Evolutionary conservation across 2,113 vertebrate species (phyloP).

Genomic region (Alligator sinensis): DNA sequence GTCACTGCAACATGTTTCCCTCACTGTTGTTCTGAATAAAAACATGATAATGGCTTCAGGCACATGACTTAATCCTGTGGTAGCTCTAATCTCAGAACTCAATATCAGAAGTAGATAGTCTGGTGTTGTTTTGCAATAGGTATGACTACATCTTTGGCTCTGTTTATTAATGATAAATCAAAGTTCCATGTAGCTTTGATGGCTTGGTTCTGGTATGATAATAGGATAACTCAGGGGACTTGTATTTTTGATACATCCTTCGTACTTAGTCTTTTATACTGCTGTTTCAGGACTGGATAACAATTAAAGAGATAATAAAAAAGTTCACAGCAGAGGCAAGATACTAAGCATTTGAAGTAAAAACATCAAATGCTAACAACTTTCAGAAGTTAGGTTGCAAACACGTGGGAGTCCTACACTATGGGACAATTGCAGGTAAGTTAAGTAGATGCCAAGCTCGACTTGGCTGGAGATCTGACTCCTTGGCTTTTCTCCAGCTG

Average conservation of each 20-base stretch:
- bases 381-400: neutral
- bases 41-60: neutral
- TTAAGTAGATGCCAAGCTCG: too few relatives aligned
- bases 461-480: too few relatives aligned
- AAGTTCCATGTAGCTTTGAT: neutral
- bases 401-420: neutral
- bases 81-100: neutral
- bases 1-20: rapidly evolving
- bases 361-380: neutral
- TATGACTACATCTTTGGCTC: neutral
- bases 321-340: neutral
- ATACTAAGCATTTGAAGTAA: neutral
- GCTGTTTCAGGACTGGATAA: neutral
- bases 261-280: neutral
- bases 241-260: neutral
- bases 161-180: neutral
- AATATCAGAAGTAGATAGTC: neutral
- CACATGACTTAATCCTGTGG: neutral
- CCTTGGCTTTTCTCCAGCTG: too few relatives aligned
- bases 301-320: neutral
- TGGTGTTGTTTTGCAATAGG: neutral
- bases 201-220: neutral
- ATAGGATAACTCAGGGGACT: neutral
- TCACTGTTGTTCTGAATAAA: neutral
- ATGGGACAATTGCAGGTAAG: too few relatives aligned